Conservation (phyloP, 2,113 vertebrate species). For the Stegastes partitus region DNA sequence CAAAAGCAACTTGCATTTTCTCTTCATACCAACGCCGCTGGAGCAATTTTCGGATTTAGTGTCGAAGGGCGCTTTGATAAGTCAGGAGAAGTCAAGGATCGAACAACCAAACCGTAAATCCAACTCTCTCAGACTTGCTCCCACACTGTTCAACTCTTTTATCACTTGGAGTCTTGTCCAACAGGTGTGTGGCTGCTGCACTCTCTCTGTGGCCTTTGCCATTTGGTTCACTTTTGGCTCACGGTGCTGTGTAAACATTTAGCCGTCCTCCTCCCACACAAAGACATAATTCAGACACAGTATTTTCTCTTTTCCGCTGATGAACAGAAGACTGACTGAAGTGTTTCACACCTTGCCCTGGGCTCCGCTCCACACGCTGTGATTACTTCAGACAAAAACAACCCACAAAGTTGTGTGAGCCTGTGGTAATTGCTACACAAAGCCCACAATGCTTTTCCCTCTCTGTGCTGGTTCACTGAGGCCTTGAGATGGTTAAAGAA, state of each 20-base stretch:
- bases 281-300: conserved; percentile 15
- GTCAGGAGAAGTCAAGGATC: neutral
- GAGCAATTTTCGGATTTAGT: neutral
- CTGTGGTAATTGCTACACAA: conserved; percentile 34
- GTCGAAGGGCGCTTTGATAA: neutral
- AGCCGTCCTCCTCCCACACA: neutral
- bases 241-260: conserved; percentile 2
- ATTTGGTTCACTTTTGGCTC: conserved; percentile 40
- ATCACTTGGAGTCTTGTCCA: conserved; percentile 16
- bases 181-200: conserved; percentile 47
- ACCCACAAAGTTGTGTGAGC: conserved; percentile 26
- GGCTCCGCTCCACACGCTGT: conserved; percentile 39
- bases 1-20: no score
- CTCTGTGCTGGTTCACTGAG: neutral
- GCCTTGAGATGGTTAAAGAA: conserved; percentile 8
- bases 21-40: no score
- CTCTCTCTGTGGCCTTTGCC: conserved; percentile 15
- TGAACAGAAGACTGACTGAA: conserved; percentile 40
- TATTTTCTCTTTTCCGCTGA: conserved; percentile 8
- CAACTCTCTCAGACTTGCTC: neutral
- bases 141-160: neutral
- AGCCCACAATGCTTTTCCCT: conserved; percentile 21
- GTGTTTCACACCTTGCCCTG: conserved; percentile 41
- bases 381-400: conserved; percentile 51
- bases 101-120: neutral